Conservation (phyloP, 2,797 vertebrate genomes). For the Dermochelys coriacea region DNA sequence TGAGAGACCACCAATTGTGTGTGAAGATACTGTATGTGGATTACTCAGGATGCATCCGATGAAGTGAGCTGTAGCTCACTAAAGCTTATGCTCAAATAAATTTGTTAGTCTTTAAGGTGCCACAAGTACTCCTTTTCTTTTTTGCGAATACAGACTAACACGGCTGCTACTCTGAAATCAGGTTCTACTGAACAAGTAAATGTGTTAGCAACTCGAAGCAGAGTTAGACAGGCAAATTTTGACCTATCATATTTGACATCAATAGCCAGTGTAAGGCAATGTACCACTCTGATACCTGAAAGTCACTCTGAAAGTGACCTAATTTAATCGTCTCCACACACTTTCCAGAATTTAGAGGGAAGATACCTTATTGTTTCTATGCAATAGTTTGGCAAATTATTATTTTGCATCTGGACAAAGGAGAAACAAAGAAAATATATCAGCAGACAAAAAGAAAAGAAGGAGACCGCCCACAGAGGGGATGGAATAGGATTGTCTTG, state of each 20-base stretch:
- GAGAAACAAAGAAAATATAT: constrained; percentile 2
- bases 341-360: not conserved
- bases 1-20: not conserved
- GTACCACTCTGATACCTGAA: not conserved
- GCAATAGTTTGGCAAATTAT: not conserved
- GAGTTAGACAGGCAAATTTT: not conserved
- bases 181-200: not conserved
- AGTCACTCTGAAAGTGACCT: not conserved
- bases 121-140: too few species aligned
- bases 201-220: not conserved
- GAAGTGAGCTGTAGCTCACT: too few species aligned
- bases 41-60: too few species aligned
- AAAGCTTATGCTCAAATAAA: too few species aligned
- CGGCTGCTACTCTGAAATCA: too few species aligned
- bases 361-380: fast-evolving
- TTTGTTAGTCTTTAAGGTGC: too few species aligned
- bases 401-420: not conserved
- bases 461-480: not conserved
- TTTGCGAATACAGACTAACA: too few species aligned
- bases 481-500: not conserved
- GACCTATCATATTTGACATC: not conserved
- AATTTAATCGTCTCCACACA: not conserved
- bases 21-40: not conserved
- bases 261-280: not conserved
- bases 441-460: not conserved